Base-by-base conservation (phyloP, 2,888 invertebrate species). In the Mesorhabditis sp. region DNA sequence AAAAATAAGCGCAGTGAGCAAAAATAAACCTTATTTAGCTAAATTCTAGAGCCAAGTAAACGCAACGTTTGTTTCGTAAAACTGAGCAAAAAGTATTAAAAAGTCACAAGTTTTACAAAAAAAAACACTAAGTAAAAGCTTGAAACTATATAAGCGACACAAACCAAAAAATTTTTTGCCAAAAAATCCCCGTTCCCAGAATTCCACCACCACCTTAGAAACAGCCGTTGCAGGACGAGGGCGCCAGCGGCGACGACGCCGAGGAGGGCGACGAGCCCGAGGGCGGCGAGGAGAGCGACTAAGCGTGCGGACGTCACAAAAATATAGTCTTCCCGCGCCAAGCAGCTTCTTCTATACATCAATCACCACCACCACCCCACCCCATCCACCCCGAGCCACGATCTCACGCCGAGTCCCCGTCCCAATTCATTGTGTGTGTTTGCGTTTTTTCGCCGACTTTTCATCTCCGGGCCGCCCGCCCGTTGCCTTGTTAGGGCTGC, bases 401-500 rank as follows among this genome's bases (percentile, higher is more conserved):
- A 50, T 50, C 58, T 50, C 58, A 50, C 10, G 10, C n/a, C 58
- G 7, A 50, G 10, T 50, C 58, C 28, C 58, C 58, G 58, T 50
- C 58, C 58, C 58, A 10, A 13, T 50, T 50, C n/a, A 28, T 28
- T 28, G 28, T 28, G 28, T 28, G 28, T 28, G 28, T 28, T 28
- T 28, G 28, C 28, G 28, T 28, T 28, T 28, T 28, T 28, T 28
- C 28, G 28, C 28, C 28, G 28, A 28, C 28, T 28, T 28, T 28
- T 28, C 28, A 28, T 28, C 28, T 28, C 28, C 28, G 28, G 28
- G 58, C 10, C 58, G 58, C 58, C 58, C 58, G 58, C 58, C n/a
- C 58, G 58, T 50, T 50, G 58, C 58, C 58, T 50, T 50, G 58
- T 50, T 50, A 50, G 58, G 58, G 58, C 58, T 50, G 58, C 58